Evolutionary conservation across 2,797 vertebrate species (phyloP).

Genomic region (Fundulus diaphanus): DNA sequence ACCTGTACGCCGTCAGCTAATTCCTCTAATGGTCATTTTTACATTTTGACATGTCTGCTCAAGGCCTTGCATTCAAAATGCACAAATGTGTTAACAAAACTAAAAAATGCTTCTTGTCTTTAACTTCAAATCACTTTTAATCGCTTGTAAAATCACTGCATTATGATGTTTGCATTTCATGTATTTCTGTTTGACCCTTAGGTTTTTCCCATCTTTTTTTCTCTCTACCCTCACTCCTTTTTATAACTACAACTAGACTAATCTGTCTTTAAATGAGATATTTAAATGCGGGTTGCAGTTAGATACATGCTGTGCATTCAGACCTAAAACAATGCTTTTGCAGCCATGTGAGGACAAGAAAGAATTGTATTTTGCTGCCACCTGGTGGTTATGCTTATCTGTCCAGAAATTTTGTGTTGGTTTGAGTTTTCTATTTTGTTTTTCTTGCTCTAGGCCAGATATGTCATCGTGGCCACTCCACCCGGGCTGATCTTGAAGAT

Average conservation of each 20-base stretch:
- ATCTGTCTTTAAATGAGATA: neutral
- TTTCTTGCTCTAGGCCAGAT: slow-evolving; percentile 82
- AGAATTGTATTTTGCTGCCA: slow-evolving; percentile 39
- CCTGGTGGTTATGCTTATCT: slow-evolving; percentile 34
- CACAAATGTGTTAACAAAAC: too few species aligned
- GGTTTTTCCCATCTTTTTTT: neutral
- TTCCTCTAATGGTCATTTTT: too few species aligned
- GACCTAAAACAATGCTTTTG: neutral
- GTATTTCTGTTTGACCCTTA: neutral
- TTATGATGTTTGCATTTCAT: neutral
- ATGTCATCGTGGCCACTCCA: slow-evolving; percentile 90
- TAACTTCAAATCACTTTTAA: neutral
- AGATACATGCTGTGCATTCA: neutral
- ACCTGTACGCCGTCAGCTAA: too few species aligned
- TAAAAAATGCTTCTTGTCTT: too few species aligned
- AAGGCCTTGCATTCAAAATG: too few species aligned
- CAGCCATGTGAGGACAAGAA: neutral
- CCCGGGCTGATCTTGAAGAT: slow-evolving; percentile 91
- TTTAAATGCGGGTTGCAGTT: neutral
- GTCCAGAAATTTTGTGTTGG: neutral
- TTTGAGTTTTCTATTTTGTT: neutral
- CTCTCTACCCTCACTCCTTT: too few species aligned
- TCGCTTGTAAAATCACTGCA: neutral
- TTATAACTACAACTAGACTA: too few species aligned
- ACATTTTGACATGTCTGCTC: too few species aligned